phyloP scores from a whole-genome alignment of 2,888 invertebrate genomes.

The Microctonus aethiopoides region DNA sequence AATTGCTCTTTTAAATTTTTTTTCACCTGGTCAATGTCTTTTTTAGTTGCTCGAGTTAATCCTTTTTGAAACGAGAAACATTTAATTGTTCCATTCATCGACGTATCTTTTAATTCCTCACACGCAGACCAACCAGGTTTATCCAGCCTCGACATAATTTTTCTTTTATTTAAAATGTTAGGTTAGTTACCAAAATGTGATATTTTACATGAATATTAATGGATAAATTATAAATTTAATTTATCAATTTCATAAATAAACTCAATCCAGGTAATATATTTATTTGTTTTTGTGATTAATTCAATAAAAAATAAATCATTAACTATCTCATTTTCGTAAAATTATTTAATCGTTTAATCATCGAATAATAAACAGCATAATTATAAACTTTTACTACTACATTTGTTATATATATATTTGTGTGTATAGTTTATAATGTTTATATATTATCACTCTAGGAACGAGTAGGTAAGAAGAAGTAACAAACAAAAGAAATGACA shows the following conservation, averaged over 20 bases:
- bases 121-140: conserved; percentile 33
- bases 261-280: not conserved
- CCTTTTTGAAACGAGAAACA: conserved; percentile 39
- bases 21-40: conserved; percentile 50
- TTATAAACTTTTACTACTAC: not conserved
- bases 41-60: conserved; percentile 44
- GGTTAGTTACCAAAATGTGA: not conserved
- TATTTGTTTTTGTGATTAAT: not conserved
- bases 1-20: conserved; percentile 57
- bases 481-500: conserved; percentile 2
- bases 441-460: not conserved
- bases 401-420: not conserved
- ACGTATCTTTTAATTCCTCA: conserved; percentile 29
- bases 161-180: not conserved
- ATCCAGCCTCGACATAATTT: not conserved
- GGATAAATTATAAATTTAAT: not conserved
- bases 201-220: not conserved
- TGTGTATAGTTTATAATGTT: not conserved
- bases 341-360: not conserved
- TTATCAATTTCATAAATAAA: not conserved
- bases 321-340: not conserved
- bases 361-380: too few species aligned
- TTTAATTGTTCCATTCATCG: conserved; percentile 6
- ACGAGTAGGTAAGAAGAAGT: not conserved
- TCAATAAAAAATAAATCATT: not conserved